phyloP scores from a whole-genome alignment of 2,888 invertebrate species.

The Cybosia mesomella region DNA sequence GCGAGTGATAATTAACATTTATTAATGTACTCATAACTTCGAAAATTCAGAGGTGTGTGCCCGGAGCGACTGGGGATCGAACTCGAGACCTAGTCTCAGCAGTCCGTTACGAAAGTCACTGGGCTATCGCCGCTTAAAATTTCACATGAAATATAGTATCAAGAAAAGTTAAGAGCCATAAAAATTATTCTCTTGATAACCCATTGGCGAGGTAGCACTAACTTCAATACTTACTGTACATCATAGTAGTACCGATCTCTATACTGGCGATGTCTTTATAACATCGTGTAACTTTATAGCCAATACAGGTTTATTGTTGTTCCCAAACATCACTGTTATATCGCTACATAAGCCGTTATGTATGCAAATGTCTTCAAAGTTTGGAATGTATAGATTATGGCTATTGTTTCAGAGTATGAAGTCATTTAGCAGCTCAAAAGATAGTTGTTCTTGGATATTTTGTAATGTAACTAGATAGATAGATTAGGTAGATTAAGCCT shows the following conservation, averaged over 20 bases:
- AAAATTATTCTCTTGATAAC: constrained; percentile 34
- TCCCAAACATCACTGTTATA: constrained; percentile 20
- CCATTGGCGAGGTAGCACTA: constrained; percentile 34
- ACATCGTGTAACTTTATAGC: constrained; percentile 36
- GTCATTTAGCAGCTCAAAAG: neutral
- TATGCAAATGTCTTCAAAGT: constrained; percentile 19
- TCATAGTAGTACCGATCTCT: constrained; percentile 32
- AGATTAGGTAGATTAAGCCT: too few species aligned
- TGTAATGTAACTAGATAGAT: neutral
- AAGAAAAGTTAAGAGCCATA: constrained; percentile 27
- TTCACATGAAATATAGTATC: constrained; percentile 1
- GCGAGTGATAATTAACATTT: too few species aligned
- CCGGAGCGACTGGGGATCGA: too few species aligned
- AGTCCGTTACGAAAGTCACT: too few species aligned
- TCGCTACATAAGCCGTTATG: constrained; percentile 8
- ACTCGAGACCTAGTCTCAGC: too few species aligned
- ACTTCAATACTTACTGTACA: constrained; percentile 34
- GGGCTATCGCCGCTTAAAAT: too few species aligned
- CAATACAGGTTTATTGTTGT: constrained; percentile 44
- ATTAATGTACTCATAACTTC: too few species aligned
- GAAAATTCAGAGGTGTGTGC: too few species aligned
- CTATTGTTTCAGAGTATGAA: neutral
- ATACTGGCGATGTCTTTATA: constrained; percentile 44
- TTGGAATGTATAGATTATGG: constrained; percentile 2
- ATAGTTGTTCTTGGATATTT: neutral